Percentiles rank a stretch among this genome's conserved stretches.
Evolutionary conservation across 2,113 vertebrate species (phyloP).

Genomic region (Dasyornis broadbenti): DNA sequence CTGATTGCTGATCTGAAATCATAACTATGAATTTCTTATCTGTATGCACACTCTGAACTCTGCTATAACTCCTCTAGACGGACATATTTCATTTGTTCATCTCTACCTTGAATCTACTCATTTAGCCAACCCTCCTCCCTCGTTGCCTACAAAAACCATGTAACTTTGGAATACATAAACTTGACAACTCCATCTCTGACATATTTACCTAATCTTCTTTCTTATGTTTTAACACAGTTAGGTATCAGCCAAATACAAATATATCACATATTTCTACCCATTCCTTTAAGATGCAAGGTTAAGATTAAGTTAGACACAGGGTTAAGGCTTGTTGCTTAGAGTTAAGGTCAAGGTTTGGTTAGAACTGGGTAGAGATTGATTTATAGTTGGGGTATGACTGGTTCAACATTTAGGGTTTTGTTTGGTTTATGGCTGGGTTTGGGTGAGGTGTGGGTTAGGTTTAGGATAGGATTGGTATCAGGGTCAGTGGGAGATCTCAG

Average conservation of each 20-base stretch:
- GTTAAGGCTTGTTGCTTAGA: not conserved
- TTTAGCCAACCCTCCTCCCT: not conserved
- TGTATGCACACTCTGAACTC: not conserved
- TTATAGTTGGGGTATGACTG: not conserved
- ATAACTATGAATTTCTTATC: not conserved
- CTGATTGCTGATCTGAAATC: not conserved
- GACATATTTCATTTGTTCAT: not conserved
- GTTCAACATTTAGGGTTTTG: not conserved
- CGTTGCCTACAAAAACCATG: rapidly evolving
- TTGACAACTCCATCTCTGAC: not conserved
- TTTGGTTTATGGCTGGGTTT: not conserved
- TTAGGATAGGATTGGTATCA: not conserved
- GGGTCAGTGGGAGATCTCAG: not conserved
- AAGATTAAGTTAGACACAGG: not conserved
- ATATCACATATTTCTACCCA: not conserved
- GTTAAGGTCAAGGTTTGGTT: not conserved
- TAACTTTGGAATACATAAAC: not conserved
- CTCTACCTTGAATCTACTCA: not conserved
- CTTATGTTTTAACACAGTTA: not conserved
- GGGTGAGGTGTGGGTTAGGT: not conserved
- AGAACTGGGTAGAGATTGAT: not conserved
- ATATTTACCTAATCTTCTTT: not conserved
- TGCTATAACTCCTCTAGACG: not conserved
- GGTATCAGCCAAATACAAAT: not conserved
- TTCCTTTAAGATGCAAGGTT: not conserved